phyloP scores from a whole-genome alignment of 2,888 invertebrate species.

The Ophion ventricosus region DNA sequence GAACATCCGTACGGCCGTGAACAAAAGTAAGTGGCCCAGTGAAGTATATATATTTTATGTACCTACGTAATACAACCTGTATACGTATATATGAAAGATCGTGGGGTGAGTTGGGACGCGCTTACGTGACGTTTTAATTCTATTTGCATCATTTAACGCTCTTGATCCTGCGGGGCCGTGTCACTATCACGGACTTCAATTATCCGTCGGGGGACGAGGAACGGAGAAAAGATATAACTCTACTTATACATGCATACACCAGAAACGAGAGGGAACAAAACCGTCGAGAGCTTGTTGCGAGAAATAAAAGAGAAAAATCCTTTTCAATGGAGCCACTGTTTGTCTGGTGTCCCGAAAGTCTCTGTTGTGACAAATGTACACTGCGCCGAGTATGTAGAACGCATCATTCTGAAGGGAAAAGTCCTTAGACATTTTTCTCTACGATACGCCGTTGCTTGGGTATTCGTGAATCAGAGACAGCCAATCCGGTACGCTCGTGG shows the following conservation, averaged over 20 bases:
- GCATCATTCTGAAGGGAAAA: no score
- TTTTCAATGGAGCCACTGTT: neutral
- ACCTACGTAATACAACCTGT: slow-evolving; percentile 3
- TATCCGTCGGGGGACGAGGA: slow-evolving; percentile 50
- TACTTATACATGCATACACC: slow-evolving; percentile 10
- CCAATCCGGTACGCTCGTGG: no score
- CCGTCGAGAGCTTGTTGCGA: neutral
- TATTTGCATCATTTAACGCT: slow-evolving; percentile 62
- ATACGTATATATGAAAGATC: slow-evolving; percentile 2
- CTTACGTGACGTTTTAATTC: slow-evolving; percentile 60
- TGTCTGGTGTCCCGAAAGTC: neutral
- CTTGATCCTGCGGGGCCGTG: slow-evolving; percentile 44
- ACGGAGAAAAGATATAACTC: slow-evolving; percentile 20
- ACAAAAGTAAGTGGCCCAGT: slow-evolving; percentile 51
- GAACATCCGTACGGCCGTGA: slow-evolving; percentile 85
- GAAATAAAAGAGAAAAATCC: slow-evolving; percentile 23
- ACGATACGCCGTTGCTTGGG: no score
- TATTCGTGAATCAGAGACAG: no score
- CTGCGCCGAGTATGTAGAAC: no score
- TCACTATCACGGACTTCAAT: slow-evolving; percentile 60
- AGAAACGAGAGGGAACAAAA: slow-evolving; percentile 21
- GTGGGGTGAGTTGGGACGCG: neutral
- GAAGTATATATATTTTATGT: slow-evolving; percentile 4
- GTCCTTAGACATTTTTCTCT: no score
- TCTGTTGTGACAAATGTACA: neutral